phyloP scores from a whole-genome alignment of 2,888 invertebrate genomes.

The Dioctria linearis region DNA sequence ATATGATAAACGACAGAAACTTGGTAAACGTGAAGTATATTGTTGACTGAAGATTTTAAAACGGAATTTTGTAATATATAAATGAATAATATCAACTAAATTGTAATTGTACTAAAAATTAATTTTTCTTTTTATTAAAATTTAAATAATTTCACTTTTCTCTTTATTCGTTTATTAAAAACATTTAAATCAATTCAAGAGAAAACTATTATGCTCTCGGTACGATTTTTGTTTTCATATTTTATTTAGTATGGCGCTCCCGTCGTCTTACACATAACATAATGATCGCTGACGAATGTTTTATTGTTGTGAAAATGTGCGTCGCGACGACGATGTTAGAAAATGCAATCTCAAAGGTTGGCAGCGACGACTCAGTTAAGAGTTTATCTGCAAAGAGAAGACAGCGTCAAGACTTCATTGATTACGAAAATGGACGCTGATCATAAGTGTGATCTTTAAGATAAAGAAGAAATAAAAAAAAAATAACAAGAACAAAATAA shows the following conservation, averaged over 20 bases:
- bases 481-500: too few relatives aligned
- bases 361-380: conserved; percentile 24
- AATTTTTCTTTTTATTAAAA: too few relatives aligned
- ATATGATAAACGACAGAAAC: too few relatives aligned
- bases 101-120: too few relatives aligned
- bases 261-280: background rate
- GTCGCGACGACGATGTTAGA: conserved; percentile 15
- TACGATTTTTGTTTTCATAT: background rate
- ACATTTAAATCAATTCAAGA: background rate
- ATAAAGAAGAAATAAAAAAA: background rate
- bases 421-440: conserved; percentile 47
- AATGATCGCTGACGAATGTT: background rate
- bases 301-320: conserved; percentile 27
- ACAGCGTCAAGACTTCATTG: conserved; percentile 29
- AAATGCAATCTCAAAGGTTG: conserved; percentile 34
- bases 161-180: too few relatives aligned
- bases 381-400: conserved; percentile 34
- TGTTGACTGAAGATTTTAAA: too few relatives aligned
- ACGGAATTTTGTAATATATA: too few relatives aligned
- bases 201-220: background rate
- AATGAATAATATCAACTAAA: too few relatives aligned
- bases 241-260: background rate
- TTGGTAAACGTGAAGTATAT: too few relatives aligned
- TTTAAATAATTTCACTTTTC: too few relatives aligned
- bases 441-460: conserved; percentile 22